Evolutionary conservation across 2,113 vertebrate species (phyloP).

Genomic region (Euleptes europaea): DNA sequence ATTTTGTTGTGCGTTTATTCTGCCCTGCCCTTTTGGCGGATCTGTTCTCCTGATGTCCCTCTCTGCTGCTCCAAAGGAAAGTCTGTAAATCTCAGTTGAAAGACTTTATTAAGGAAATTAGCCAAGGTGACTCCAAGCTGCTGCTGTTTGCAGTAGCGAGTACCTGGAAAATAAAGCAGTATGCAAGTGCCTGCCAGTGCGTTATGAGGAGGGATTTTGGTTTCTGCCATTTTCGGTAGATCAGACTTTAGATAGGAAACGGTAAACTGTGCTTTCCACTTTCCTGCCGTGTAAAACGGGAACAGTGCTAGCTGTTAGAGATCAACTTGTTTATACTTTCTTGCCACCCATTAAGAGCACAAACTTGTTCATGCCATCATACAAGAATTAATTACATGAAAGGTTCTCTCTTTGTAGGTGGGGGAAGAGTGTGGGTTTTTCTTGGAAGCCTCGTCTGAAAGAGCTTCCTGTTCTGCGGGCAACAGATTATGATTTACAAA

Average conservation of each 20-base stretch:
- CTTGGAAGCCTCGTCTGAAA: not conserved
- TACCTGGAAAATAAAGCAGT: not conserved
- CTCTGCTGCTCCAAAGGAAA: not conserved
- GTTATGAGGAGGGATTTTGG: not conserved
- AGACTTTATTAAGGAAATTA: not conserved
- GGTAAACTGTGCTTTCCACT: not conserved
- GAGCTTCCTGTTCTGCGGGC: constrained; percentile 47
- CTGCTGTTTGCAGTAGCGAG: not conserved
- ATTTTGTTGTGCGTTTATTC: no score
- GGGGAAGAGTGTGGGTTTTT: constrained; percentile 11
- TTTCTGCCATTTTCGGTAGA: not conserved
- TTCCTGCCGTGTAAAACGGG: not conserved
- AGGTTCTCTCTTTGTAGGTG: not conserved
- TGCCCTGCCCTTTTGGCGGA: not conserved
- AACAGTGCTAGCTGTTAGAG: not conserved
- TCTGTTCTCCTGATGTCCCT: not conserved
- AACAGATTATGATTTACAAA: not conserved
- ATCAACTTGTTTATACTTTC: not conserved
- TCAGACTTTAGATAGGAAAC: not conserved
- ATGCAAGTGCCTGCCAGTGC: not conserved
- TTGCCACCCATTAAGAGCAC: not conserved
- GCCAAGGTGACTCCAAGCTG: not conserved
- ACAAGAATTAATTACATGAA: constrained; percentile 35
- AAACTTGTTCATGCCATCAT: not conserved
- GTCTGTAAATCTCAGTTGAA: not conserved